A percentile compares a stretch with the other conserved stretches of the same genome.
Conservation (phyloP, 2,888 invertebrate genomes). For the Strigamia crassipes region DNA sequence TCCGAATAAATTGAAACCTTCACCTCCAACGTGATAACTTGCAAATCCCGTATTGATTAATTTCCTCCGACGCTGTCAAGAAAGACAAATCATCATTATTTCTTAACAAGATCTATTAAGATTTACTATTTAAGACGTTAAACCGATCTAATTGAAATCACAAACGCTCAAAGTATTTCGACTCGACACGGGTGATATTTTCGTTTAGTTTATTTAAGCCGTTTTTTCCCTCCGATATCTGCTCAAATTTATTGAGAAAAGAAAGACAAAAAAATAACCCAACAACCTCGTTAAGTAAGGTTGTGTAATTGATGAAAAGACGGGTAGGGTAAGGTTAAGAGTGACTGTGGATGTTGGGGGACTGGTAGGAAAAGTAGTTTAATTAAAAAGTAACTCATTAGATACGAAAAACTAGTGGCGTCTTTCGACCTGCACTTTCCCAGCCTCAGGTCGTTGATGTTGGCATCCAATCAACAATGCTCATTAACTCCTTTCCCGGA, state of each 20-base stretch:
- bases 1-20: conserved; percentile 11
- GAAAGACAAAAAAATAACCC: neutral
- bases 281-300: neutral
- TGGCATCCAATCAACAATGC: conserved; percentile 19
- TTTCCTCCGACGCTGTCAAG: neutral
- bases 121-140: neutral
- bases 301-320: neutral
- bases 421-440: conserved; percentile 16
- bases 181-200: too few relatives aligned
- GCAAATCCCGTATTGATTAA: neutral
- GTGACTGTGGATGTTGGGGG: neutral
- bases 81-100: neutral
- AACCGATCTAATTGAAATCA: neutral
- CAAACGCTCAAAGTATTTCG: neutral
- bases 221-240: neutral
- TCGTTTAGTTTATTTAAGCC: too few relatives aligned
- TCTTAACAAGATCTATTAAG: neutral
- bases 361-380: neutral
- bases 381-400: conserved; percentile 21
- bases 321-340: neutral
- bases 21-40: neutral
- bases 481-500: conserved; percentile 21
- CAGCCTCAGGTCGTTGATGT: conserved; percentile 16
- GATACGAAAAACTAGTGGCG: neutral
- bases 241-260: neutral